Evolutionary conservation across 2,797 vertebrate genomes (phyloP).

Genomic region (Serranus cabrilla): DNA sequence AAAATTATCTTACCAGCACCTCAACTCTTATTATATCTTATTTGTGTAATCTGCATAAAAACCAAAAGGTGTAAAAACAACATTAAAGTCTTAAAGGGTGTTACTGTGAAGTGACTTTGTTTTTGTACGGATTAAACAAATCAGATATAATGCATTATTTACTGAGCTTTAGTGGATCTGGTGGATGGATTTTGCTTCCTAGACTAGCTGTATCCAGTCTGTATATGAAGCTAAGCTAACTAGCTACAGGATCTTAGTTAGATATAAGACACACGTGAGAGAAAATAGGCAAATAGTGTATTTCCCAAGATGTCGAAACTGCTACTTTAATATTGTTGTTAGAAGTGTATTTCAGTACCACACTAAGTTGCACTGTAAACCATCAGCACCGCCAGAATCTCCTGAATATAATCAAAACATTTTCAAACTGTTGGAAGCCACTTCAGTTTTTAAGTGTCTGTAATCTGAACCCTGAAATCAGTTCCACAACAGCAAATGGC

Average conservation of each 20-base stretch:
- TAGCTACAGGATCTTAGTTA: background rate
- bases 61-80: background rate
- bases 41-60: background rate
- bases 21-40: background rate
- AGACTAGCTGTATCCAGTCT: background rate
- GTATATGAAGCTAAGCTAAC: constrained; percentile 5
- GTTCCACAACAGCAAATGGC: constrained; percentile 32
- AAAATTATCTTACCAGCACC: no score
- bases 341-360: background rate
- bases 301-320: background rate
- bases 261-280: background rate
- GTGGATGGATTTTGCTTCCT: background rate
- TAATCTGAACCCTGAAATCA: constrained; percentile 32
- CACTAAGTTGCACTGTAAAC: background rate
- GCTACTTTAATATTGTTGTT: background rate
- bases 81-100: background rate
- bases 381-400: background rate
- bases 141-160: background rate
- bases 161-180: background rate
- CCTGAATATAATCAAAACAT: constrained; percentile 6
- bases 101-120: background rate
- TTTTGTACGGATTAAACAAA: background rate
- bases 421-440: constrained; percentile 15
- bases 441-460: background rate
- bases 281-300: background rate